A percentile compares a stretch with the other conserved stretches of the same genome.
Evolutionary conservation across 2,113 vertebrate genomes (phyloP).

Genomic region (Tetraodon nigroviridis): DNA sequence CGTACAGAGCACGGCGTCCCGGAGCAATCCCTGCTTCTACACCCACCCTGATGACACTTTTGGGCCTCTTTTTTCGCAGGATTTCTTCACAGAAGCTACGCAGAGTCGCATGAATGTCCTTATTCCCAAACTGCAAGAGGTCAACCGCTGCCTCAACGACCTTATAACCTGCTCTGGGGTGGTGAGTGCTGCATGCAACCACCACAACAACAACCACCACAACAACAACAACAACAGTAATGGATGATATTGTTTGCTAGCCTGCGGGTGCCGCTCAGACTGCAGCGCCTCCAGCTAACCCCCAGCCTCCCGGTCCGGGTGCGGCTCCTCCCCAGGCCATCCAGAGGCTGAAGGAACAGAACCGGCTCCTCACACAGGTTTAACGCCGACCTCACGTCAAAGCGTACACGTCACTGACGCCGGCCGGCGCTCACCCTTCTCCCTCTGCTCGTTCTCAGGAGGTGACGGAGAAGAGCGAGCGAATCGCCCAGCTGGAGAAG

Average conservation of each 20-base stretch:
- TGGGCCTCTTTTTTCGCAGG: constrained; percentile 66
- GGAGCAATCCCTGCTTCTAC: not conserved
- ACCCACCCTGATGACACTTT: not conserved
- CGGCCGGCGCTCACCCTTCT: not conserved
- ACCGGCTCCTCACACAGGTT: constrained; percentile 90
- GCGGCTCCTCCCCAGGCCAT: constrained; percentile 80
- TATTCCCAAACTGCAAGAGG: constrained; percentile 88
- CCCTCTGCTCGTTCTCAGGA: constrained; percentile 73
- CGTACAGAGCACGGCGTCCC: constrained; percentile 45
- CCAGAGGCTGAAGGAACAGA: constrained; percentile 92
- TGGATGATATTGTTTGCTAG: constrained; percentile 3
- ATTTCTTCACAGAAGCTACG: constrained; percentile 74
- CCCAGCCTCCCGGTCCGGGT: constrained; percentile 42
- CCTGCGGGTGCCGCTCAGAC: constrained; percentile 40
- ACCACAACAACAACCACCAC: no score
- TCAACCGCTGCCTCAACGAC: constrained; percentile 85
- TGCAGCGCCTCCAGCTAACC: constrained; percentile 26
- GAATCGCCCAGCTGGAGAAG: constrained; percentile 92
- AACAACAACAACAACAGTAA: no score
- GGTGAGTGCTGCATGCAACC: constrained; percentile 68
- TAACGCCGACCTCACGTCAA: not conserved
- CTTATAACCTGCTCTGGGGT: constrained; percentile 78
- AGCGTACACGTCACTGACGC: not conserved
- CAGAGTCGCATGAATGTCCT: constrained; percentile 73
- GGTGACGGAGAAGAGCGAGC: constrained; percentile 87